phyloP scores from a whole-genome alignment of 2,797 vertebrate genomes.

The Acomys russatus region DNA sequence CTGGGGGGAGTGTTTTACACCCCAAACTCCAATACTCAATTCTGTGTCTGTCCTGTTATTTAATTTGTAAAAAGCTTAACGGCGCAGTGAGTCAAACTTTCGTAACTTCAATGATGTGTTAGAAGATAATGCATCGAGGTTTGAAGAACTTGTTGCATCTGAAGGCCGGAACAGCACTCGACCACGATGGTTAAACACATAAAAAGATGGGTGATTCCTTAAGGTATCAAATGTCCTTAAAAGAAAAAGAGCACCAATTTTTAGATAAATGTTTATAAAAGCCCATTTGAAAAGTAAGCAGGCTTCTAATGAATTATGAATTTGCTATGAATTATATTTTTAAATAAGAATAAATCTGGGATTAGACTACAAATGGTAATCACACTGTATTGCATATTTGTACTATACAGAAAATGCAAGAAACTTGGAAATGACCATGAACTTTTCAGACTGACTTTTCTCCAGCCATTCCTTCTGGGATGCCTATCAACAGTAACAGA shows the following conservation, averaged over 20 bases:
- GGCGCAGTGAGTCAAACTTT: slow-evolving; percentile 96
- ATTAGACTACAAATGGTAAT: slow-evolving; percentile 46
- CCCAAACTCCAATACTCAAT: slow-evolving; percentile 90
- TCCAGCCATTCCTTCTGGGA: slow-evolving; percentile 39
- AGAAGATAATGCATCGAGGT: slow-evolving; percentile 93
- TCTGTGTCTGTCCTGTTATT: slow-evolving; percentile 90
- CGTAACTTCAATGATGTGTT: slow-evolving; percentile 94
- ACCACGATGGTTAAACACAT: slow-evolving; percentile 98
- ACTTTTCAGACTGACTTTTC: slow-evolving; percentile 42
- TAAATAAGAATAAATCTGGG: slow-evolving; percentile 61
- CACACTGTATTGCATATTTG: slow-evolving; percentile 25
- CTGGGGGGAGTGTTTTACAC: slow-evolving; percentile 88
- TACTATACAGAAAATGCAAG: slow-evolving; percentile 19
- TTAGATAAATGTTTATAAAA: slow-evolving; percentile 66
- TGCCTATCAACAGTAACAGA: slow-evolving; percentile 37
- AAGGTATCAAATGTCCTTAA: slow-evolving; percentile 97
- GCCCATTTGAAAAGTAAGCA: background rate
- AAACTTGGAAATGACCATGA: slow-evolving; percentile 52
- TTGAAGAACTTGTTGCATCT: slow-evolving; percentile 92
- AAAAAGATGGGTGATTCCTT: slow-evolving; percentile 99
- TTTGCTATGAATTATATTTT: slow-evolving; percentile 65
- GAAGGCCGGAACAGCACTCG: slow-evolving; percentile 94
- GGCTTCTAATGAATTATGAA: slow-evolving; percentile 66
- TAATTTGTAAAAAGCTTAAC: slow-evolving; percentile 93
- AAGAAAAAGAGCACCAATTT: slow-evolving; percentile 82